Conservation (phyloP, 2,888 invertebrate genomes). For the Mimas tiliae region DNA sequence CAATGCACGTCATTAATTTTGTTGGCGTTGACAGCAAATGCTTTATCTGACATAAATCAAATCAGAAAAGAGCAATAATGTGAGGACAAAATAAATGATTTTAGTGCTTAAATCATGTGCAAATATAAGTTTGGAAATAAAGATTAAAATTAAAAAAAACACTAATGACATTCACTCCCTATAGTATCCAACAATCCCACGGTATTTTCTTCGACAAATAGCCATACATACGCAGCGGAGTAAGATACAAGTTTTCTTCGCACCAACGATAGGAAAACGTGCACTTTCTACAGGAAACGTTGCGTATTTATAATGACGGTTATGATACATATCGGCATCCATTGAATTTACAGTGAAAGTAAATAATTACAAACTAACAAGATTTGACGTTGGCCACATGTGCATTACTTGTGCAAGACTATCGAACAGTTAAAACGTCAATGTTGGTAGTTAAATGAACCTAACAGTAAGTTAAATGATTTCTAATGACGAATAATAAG, state of each 20-base stretch:
- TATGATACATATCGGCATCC: conserved; percentile 33
- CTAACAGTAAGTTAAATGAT: no score
- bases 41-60: conserved; percentile 8
- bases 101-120: no score
- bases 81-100: no score
- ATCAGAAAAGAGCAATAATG: neutral
- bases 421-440: neutral
- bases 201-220: neutral
- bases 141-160: neutral
- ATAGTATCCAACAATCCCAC: neutral
- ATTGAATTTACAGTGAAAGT: conserved; percentile 30
- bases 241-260: conserved; percentile 39
- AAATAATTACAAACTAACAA: conserved; percentile 30
- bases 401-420: neutral
- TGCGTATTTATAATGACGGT: conserved; percentile 40
- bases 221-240: neutral
- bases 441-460: neutral
- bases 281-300: conserved; percentile 56
- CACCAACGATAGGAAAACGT: conserved; percentile 37
- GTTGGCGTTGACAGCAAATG: neutral
- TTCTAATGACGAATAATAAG: no score
- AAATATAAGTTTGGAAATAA: no score
- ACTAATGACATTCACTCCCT: neutral
- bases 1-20: conserved; percentile 8
- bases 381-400: conserved; percentile 17